These are phyloP conservation scores for Liopterus haemorrhoidalis DNA, from an alignment of 2,888 invertebrate genomes.

Conservation along the genomic window DNA sequence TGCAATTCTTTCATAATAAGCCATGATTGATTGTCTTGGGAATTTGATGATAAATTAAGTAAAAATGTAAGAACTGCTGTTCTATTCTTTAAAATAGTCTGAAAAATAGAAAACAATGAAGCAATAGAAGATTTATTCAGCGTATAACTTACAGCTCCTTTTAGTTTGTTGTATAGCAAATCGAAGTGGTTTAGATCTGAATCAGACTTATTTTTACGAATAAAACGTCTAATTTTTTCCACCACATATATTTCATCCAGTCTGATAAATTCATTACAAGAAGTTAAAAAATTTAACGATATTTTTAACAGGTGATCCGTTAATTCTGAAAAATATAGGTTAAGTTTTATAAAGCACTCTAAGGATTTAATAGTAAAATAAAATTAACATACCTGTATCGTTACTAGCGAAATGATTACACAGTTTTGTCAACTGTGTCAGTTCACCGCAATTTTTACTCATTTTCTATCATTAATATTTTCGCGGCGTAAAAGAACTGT, in stretches of 20 bases:
- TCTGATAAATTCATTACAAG: constrained; percentile 28
- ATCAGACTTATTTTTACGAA: constrained; percentile 29
- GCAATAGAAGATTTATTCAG: neutral
- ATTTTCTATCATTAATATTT: too few species aligned
- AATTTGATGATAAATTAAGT: constrained; percentile 33
- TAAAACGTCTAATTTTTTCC: constrained; percentile 30
- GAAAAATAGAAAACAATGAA: constrained; percentile 20
- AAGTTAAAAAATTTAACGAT: constrained; percentile 36
- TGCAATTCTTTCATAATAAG: constrained; percentile 34
- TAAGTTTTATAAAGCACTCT: neutral
- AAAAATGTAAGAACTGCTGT: constrained; percentile 38
- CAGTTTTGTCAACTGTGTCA: constrained; percentile 35
- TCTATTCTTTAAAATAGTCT: constrained; percentile 39
- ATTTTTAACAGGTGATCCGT: constrained; percentile 36
- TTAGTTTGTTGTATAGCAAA: constrained; percentile 38
- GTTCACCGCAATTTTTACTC: too few species aligned
- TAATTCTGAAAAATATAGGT: constrained; percentile 34
- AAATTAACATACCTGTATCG: constrained; percentile 33
- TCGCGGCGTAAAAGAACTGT: too few species aligned
- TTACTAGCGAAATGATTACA: constrained; percentile 41
- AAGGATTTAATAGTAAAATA: constrained; percentile 9
- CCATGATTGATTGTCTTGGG: constrained; percentile 25
- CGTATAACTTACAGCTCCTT: constrained; percentile 37
- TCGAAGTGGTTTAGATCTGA: constrained; percentile 40
- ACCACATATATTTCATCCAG: constrained; percentile 35